phyloP scores from a whole-genome alignment of 2,797 vertebrate species.

The Syndactyla subalaris region DNA sequence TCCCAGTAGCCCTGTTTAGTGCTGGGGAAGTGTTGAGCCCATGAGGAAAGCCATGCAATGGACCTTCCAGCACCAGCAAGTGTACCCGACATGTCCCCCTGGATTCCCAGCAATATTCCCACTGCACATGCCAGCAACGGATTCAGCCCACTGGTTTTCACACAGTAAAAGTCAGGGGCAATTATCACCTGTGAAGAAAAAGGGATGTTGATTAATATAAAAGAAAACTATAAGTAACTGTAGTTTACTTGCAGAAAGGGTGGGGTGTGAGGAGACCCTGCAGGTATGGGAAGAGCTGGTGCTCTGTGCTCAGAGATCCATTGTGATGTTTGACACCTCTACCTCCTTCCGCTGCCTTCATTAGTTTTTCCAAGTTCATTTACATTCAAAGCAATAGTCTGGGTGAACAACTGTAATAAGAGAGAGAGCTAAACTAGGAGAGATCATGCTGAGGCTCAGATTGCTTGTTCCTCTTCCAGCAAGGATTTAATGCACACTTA shows the following conservation, averaged over 20 bases:
- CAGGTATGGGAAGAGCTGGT: background rate
- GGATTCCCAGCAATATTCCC: rapidly evolving
- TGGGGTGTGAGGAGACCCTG: background rate
- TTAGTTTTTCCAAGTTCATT: background rate
- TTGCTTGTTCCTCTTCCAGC: background rate
- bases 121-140: rapidly evolving
- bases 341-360: background rate
- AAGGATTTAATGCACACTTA: background rate
- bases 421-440: background rate
- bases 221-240: background rate
- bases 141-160: background rate
- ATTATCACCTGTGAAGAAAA: background rate
- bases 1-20: background rate
- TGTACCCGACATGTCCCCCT: background rate
- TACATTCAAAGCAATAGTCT: background rate
- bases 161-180: background rate
- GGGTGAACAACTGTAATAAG: background rate
- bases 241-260: background rate
- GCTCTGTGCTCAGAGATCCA: rapidly evolving
- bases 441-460: constrained; percentile 17
- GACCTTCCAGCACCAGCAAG: background rate
- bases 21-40: background rate
- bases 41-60: rapidly evolving
- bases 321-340: background rate
- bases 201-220: background rate